These are phyloP conservation scores for Leptopilina clavipes DNA, from an alignment of 1,140 invertebrate genomes.

Conservation along the genomic window DNA sequence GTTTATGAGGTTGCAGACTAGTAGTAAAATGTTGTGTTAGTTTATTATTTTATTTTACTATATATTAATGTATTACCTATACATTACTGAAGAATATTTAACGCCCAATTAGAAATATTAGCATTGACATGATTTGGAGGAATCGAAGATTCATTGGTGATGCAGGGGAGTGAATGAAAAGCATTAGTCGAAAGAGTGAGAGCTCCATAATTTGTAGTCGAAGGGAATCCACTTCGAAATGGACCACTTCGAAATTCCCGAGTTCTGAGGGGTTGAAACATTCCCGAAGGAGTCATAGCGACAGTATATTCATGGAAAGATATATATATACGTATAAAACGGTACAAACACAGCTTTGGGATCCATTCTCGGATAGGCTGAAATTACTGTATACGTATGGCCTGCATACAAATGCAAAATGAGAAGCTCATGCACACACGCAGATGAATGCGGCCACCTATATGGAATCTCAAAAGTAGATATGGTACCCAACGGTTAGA, in stretches of 20 bases:
- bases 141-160: background rate
- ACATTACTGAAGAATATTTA: too few species aligned
- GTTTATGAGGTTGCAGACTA: too few species aligned
- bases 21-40: too few species aligned
- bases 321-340: background rate
- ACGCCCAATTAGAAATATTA: too few species aligned
- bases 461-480: constrained; percentile 23
- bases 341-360: constrained; percentile 1
- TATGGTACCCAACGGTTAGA: constrained; percentile 34
- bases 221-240: constrained; percentile 31
- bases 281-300: constrained; percentile 37
- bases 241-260: constrained; percentile 24
- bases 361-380: background rate
- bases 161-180: constrained; percentile 5
- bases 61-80: too few species aligned
- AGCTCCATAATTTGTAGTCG: constrained; percentile 11
- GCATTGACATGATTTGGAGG: background rate
- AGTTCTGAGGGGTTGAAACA: constrained; percentile 38
- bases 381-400: constrained; percentile 2
- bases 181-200: background rate
- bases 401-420: background rate
- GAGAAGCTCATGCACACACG: background rate
- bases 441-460: background rate
- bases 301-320: constrained; percentile 36
- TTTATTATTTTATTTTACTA: too few species aligned